These are phyloP conservation scores for Sebastes glaucus DNA, from an alignment of 2,797 vertebrate species.

Conservation along the genomic window DNA sequence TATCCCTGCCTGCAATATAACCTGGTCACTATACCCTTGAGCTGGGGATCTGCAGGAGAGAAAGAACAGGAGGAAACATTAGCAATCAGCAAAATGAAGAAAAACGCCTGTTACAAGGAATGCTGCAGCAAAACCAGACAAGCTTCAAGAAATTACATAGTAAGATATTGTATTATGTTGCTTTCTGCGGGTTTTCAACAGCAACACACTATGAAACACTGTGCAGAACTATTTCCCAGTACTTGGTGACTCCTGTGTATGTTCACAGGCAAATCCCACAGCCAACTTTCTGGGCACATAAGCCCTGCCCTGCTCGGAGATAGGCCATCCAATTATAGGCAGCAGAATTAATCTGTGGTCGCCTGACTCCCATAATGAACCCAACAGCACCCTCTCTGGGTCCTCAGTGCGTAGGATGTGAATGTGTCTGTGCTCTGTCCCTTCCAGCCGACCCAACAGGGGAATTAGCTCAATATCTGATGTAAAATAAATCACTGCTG, in stretches of 20 bases:
- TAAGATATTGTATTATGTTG: neutral
- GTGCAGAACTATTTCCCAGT: neutral
- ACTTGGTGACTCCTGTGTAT: slow-evolving; percentile 16
- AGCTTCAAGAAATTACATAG: neutral
- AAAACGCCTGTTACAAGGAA: neutral
- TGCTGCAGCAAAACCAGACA: neutral
- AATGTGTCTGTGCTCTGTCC: slow-evolving; percentile 20
- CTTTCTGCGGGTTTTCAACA: neutral
- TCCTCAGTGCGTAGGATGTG: slow-evolving; percentile 35
- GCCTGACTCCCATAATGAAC: slow-evolving; percentile 69
- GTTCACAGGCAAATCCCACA: slow-evolving; percentile 46
- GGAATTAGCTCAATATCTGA: slow-evolving; percentile 41
- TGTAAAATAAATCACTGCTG: slow-evolving; percentile 53
- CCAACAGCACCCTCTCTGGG: slow-evolving; percentile 80
- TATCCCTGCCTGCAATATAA: slow-evolving; percentile 99
- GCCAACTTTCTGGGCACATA: slow-evolving; percentile 52
- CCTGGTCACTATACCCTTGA: slow-evolving; percentile 99
- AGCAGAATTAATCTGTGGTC: slow-evolving; percentile 67
- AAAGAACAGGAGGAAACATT: slow-evolving; percentile 18
- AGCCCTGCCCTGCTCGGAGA: slow-evolving; percentile 61
- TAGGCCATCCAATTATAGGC: slow-evolving; percentile 71
- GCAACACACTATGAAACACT: neutral
- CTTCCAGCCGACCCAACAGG: slow-evolving; percentile 33
- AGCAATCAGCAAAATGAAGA: neutral
- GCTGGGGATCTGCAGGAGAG: slow-evolving; percentile 96